Conservation (phyloP, 2,113 vertebrate species). For the Noturus placidus region DNA sequence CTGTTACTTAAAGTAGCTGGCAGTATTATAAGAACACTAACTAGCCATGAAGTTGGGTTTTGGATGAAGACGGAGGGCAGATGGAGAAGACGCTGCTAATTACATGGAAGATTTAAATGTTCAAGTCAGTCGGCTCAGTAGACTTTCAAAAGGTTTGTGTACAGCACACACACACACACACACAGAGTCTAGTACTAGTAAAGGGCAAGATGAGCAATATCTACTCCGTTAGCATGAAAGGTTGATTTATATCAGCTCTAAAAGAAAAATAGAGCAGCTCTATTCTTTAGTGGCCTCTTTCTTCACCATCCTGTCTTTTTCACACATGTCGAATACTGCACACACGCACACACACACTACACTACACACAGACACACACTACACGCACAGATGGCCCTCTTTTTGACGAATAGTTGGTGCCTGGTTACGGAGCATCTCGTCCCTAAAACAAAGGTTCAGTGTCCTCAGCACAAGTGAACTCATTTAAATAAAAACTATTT, state of each 20-base stretch:
- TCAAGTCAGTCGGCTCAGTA: background rate
- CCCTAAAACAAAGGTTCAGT: conserved; percentile 66
- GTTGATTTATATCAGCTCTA: conserved; percentile 54
- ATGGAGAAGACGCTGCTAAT: background rate
- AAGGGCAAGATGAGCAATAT: conserved; percentile 28
- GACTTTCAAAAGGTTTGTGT: no score
- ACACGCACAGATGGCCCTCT: conserved; percentile 49
- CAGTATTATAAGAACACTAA: background rate
- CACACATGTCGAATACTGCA: conserved; percentile 24
- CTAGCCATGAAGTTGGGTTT: background rate
- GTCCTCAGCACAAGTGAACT: conserved; percentile 54
- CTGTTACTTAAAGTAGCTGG: background rate
- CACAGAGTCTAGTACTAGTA: conserved; percentile 8
- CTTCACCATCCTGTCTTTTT: conserved; percentile 21
- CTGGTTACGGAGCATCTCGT: conserved; percentile 61
- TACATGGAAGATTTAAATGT: background rate
- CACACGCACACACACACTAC: conserved; percentile 18
- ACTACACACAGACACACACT: conserved; percentile 44
- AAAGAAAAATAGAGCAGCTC: conserved; percentile 59
- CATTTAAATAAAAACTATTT: conserved; percentile 58
- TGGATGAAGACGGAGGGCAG: background rate
- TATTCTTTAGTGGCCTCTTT: conserved; percentile 61
- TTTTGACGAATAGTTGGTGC: conserved; percentile 54
- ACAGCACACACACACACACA: conserved; percentile 28
- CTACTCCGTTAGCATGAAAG: conserved; percentile 39